Evolutionary conservation across 2,797 vertebrate species (phyloP).

Genomic region (Trichosurus vulpecula): DNA sequence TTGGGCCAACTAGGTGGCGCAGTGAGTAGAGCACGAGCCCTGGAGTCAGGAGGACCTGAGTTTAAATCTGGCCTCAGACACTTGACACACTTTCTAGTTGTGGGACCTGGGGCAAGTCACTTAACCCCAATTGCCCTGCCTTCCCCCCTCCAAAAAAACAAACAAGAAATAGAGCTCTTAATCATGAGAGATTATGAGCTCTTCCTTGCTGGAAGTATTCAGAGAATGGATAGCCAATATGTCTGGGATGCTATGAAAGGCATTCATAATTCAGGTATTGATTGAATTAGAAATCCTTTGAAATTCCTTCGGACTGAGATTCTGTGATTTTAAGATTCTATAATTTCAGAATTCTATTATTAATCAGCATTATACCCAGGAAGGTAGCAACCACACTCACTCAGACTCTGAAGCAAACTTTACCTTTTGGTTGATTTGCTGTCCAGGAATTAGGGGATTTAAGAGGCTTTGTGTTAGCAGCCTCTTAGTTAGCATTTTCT

Average conservation of each 20-base stretch:
- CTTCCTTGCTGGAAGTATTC: background rate
- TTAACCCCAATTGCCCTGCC: too few relatives aligned
- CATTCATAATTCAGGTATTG: background rate
- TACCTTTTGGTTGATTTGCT: background rate
- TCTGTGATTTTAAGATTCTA: background rate
- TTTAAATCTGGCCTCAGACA: too few relatives aligned
- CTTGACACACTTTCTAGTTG: too few relatives aligned
- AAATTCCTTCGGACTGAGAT: background rate
- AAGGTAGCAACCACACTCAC: background rate
- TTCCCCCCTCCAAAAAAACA: too few relatives aligned
- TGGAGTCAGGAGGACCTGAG: too few relatives aligned
- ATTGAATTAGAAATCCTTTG: background rate
- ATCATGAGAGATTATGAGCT: background rate
- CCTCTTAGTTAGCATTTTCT: too few relatives aligned
- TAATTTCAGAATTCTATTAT: background rate
- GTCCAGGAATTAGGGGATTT: background rate
- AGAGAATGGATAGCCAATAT: background rate
- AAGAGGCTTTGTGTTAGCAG: background rate
- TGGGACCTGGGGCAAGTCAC: too few relatives aligned
- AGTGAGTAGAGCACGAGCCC: too few relatives aligned
- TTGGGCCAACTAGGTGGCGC: too few relatives aligned
- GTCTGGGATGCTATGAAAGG: background rate
- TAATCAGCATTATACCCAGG: background rate
- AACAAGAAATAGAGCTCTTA: background rate
- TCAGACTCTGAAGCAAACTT: background rate